phyloP scores from a whole-genome alignment of 2,113 vertebrate genomes.

The Mormoops blainvillei region DNA sequence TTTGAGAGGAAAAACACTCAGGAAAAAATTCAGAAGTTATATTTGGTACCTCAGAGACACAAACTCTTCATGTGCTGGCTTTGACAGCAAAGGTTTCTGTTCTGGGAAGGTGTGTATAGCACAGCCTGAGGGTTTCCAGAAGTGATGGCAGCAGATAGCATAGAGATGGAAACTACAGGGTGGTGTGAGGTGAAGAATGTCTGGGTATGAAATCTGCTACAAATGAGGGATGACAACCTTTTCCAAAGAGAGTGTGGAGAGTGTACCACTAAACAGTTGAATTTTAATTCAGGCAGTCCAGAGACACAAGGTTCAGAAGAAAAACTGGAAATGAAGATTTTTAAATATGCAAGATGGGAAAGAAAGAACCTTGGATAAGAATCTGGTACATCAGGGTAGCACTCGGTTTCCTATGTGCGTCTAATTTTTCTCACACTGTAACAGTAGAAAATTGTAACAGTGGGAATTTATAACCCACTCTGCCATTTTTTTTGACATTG shows the following conservation, averaged over 20 bases:
- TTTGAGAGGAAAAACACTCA: neutral
- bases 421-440: neutral
- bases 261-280: neutral
- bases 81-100: neutral
- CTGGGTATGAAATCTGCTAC: neutral
- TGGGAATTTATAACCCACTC: too few species aligned
- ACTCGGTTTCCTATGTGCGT: neutral
- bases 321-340: neutral
- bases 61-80: neutral
- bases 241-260: neutral
- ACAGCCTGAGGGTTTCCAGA: neutral
- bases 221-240: neutral
- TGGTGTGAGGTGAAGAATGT: rapidly evolving
- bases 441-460: too few species aligned
- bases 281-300: neutral
- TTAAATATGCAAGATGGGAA: neutral
- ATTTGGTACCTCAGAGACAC: neutral
- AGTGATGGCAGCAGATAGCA: neutral
- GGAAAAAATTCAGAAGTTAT: neutral
- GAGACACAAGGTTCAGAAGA: neutral
- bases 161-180: neutral
- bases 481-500: too few species aligned
- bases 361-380: neutral
- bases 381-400: neutral
- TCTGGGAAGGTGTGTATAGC: neutral